Conservation (phyloP, 2,888 invertebrate genomes). For the Crematogaster levior region DNA sequence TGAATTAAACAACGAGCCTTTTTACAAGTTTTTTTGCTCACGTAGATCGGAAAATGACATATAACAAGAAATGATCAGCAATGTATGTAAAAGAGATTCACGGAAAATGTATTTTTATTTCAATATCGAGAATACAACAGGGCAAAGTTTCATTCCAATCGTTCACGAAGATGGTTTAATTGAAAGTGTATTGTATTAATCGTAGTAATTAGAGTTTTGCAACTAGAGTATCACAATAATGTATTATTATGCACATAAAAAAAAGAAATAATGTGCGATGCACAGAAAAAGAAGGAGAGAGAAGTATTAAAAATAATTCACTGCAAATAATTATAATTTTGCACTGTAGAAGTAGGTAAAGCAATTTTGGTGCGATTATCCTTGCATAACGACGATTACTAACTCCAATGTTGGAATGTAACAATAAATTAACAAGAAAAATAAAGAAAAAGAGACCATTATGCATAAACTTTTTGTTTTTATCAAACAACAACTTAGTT, state of each 20-base stretch:
- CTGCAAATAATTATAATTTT: not conserved
- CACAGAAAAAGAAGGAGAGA: not conserved
- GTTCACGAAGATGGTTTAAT: not conserved
- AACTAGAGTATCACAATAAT: not conserved
- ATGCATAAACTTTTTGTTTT: not conserved
- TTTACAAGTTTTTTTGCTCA: not conserved
- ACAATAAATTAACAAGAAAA: not conserved
- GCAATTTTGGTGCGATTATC: not conserved
- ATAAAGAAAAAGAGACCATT: not conserved
- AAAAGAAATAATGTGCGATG: not conserved
- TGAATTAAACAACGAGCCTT: not conserved
- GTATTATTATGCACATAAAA: not conserved
- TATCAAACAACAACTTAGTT: no score
- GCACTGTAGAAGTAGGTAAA: not conserved
- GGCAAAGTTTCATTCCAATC: not conserved
- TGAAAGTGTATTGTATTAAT: not conserved
- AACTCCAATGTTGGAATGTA: not conserved
- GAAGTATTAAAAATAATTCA: not conserved
- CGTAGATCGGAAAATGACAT: not conserved
- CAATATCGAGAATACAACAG: not conserved
- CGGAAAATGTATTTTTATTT: not conserved
- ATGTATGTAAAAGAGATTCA: conserved; percentile 8
- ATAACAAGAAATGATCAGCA: not conserved
- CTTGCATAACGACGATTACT: not conserved
- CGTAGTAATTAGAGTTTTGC: not conserved